A percentile compares a stretch with the other conserved stretches of the same genome.
Evolutionary conservation across 2,113 vertebrate species (phyloP).

Genomic region (Pedetes capensis): DNA sequence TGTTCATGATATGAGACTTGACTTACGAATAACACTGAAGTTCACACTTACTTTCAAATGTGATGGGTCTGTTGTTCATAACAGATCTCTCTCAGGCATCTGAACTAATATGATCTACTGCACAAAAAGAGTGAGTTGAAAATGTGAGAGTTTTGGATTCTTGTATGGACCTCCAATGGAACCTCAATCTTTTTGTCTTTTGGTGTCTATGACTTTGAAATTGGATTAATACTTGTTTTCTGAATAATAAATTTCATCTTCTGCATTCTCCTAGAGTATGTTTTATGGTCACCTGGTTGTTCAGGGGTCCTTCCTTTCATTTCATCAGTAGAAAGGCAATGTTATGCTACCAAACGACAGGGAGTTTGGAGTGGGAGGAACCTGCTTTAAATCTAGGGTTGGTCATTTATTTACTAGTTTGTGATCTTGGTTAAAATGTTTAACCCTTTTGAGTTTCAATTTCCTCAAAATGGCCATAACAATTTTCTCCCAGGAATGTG

Average conservation of each 20-base stretch:
- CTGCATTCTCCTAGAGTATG: background rate
- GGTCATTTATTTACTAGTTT: background rate
- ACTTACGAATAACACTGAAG: constrained; percentile 24
- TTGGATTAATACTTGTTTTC: constrained; percentile 25
- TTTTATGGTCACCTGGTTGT: background rate
- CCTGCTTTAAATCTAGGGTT: background rate
- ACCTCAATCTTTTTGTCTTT: background rate
- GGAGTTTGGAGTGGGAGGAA: background rate
- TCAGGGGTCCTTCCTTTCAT: background rate
- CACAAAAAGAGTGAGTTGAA: background rate
- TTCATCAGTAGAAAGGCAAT: background rate
- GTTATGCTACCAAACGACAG: background rate
- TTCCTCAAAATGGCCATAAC: background rate
- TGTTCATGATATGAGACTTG: background rate
- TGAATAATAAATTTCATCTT: constrained; percentile 1
- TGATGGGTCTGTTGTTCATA: background rate
- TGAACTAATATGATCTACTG: background rate
- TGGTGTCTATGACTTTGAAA: constrained; percentile 8
- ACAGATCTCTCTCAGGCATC: background rate
- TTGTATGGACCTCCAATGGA: background rate
- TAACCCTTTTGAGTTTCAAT: background rate
- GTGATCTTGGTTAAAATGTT: background rate
- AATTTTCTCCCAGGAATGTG: background rate
- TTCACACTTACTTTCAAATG: background rate
- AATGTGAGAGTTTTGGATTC: background rate